phyloP scores from a whole-genome alignment of 1,140 invertebrate species.

The Aphelinus atriplicis region DNA sequence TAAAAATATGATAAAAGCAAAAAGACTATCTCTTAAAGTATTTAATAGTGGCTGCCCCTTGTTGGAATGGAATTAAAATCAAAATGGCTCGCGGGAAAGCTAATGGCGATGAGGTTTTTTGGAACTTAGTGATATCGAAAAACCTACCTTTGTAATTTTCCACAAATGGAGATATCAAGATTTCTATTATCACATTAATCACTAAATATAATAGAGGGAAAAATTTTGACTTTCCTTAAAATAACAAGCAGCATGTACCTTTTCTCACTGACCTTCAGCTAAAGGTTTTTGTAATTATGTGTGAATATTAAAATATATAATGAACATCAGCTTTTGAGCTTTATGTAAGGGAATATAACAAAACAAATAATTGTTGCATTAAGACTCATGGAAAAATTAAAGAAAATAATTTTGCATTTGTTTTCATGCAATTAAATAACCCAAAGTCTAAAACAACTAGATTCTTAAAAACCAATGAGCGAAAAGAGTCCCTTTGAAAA shows the following conservation, averaged over 20 bases:
- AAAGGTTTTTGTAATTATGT: too few species aligned
- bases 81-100: conserved; percentile 9
- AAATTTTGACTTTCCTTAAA: not conserved
- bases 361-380: too few species aligned
- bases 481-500: too few species aligned
- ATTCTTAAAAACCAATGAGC: too few species aligned
- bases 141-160: conserved; percentile 31
- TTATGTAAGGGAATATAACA: too few species aligned
- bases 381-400: too few species aligned
- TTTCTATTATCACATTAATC: conserved; percentile 30
- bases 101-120: conserved; percentile 15
- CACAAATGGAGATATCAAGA: conserved; percentile 14
- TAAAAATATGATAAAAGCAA: conserved; percentile 22
- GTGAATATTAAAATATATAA: too few species aligned
- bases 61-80: not conserved
- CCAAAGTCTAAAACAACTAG: too few species aligned
- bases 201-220: conserved; percentile 12
- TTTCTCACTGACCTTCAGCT: not conserved
- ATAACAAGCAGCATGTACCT: conserved; percentile 5
- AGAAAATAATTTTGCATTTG: too few species aligned
- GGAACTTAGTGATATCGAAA: conserved; percentile 18
- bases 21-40: not conserved
- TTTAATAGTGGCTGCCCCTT: not conserved
- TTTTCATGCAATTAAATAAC: too few species aligned
- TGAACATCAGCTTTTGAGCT: too few species aligned